Conservation (phyloP, 2,888 invertebrate genomes). For the Thymelicus sylvestris region DNA sequence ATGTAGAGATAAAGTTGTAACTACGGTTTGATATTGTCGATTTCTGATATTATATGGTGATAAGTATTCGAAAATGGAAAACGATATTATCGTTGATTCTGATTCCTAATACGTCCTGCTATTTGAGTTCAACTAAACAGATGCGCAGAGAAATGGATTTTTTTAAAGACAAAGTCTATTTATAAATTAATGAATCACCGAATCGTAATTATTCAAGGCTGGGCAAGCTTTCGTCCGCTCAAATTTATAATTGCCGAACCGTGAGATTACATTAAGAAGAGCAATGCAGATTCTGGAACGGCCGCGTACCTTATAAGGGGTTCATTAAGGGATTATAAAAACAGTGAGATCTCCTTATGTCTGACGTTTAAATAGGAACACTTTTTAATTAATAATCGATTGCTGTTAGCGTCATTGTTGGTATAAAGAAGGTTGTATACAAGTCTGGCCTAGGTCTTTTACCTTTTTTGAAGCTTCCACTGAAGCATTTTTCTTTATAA, state of each 20-base stretch:
- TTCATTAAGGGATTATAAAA: conserved; percentile 75
- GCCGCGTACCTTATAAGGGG: conserved; percentile 65
- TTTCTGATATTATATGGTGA: too few relatives aligned
- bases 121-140: too few relatives aligned
- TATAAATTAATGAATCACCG: conserved; percentile 36
- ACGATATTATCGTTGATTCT: too few relatives aligned
- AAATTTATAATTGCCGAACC: conserved; percentile 43
- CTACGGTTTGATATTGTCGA: too few relatives aligned
- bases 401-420: conserved; percentile 40
- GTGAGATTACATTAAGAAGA: conserved; percentile 60
- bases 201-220: conserved; percentile 60
- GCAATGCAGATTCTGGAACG: conserved; percentile 77
- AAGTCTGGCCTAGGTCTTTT: not conserved
- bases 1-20: too few relatives aligned
- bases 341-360: conserved; percentile 54
- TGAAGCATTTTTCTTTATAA: too few relatives aligned
- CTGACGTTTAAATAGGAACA: conserved; percentile 68
- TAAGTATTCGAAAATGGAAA: too few relatives aligned
- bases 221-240: conserved; percentile 42
- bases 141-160: too few relatives aligned
- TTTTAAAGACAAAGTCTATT: too few relatives aligned
- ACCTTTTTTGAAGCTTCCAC: too few relatives aligned
- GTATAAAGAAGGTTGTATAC: not conserved
- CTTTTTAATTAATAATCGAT: conserved; percentile 69
- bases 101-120: too few relatives aligned